Evolutionary conservation across 1,140 invertebrate genomes (phyloP).

Genomic region (Lutraria rhynchaena): DNA sequence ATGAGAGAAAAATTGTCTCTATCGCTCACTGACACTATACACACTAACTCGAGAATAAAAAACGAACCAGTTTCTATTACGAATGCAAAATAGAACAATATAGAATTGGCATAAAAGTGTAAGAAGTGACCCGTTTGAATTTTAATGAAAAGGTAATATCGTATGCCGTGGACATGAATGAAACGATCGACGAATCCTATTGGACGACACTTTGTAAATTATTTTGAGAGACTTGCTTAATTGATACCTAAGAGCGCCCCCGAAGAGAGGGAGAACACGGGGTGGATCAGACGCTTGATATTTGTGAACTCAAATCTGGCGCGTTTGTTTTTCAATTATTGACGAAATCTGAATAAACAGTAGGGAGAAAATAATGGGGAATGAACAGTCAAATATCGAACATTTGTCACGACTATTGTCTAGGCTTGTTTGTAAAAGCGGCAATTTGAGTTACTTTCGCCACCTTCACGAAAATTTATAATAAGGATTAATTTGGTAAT

Average conservation of each 20-base stretch:
- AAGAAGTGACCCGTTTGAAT: constrained; percentile 47
- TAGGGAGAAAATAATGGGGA: constrained; percentile 26
- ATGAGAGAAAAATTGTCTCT: too few species aligned
- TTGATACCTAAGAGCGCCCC: constrained; percentile 41
- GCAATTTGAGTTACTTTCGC: constrained; percentile 35
- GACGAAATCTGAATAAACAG: constrained; percentile 50
- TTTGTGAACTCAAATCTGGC: constrained; percentile 16
- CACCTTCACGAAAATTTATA: constrained; percentile 14
- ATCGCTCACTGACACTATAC: too few species aligned
- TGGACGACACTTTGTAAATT: constrained; percentile 26
- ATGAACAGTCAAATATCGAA: constrained; percentile 27
- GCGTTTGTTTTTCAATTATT: constrained; percentile 38
- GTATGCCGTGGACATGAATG: constrained; percentile 44
- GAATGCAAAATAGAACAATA: constrained; percentile 50
- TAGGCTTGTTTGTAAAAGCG: constrained; percentile 16
- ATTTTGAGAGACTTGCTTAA: constrained; percentile 54
- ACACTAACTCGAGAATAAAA: background rate
- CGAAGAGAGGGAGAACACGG: background rate
- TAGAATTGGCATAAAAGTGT: constrained; percentile 42
- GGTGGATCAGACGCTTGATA: constrained; percentile 7
- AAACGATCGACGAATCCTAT: constrained; percentile 33
- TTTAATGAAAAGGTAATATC: constrained; percentile 52
- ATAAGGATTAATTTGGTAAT: constrained; percentile 42
- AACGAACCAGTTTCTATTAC: constrained; percentile 29
- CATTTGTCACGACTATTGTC: constrained; percentile 6